Evolutionary conservation across 2,113 vertebrate genomes (phyloP).

Genomic region (Peucedramus taeniatus): DNA sequence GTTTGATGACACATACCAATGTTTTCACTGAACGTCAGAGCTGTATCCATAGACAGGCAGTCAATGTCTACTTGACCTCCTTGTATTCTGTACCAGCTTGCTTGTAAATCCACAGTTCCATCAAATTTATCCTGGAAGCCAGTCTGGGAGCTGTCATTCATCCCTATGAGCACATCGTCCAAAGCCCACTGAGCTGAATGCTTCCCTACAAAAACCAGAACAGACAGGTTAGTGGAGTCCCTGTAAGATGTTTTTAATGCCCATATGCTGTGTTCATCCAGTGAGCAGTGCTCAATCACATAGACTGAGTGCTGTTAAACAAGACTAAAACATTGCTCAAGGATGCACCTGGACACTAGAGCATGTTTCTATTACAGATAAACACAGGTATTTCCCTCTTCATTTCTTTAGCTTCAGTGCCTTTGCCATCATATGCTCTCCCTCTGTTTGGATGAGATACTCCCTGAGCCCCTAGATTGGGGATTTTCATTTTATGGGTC

Average conservation of each 20-base stretch:
- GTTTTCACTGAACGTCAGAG: constrained; percentile 88
- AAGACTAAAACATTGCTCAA: neutral
- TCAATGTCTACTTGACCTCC: constrained; percentile 93
- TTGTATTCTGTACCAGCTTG: constrained; percentile 95
- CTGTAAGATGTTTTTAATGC: neutral
- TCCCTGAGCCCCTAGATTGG: neutral
- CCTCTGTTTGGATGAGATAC: neutral
- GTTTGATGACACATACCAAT: constrained; percentile 70
- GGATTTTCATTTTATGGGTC: neutral
- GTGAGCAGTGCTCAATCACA: neutral
- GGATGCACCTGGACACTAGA: neutral
- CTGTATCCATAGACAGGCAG: constrained; percentile 92
- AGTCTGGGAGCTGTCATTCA: constrained; percentile 96
- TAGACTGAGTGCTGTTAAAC: neutral
- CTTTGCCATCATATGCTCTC: neutral
- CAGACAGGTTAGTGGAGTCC: neutral
- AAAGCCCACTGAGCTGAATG: constrained; percentile 95
- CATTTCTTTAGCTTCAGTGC: neutral
- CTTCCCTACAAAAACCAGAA: constrained; percentile 80
- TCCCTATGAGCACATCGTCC: constrained; percentile 93
- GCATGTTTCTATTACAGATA: neutral
- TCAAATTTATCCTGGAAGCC: constrained; percentile 97
- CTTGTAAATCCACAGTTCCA: constrained; percentile 84
- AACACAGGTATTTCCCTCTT: neutral
- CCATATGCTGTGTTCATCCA: neutral